Percentiles rank a stretch among this genome's conserved stretches.
phyloP scores from a whole-genome alignment of 2,797 vertebrate genomes.

The Stomatorhinus walkeri region DNA sequence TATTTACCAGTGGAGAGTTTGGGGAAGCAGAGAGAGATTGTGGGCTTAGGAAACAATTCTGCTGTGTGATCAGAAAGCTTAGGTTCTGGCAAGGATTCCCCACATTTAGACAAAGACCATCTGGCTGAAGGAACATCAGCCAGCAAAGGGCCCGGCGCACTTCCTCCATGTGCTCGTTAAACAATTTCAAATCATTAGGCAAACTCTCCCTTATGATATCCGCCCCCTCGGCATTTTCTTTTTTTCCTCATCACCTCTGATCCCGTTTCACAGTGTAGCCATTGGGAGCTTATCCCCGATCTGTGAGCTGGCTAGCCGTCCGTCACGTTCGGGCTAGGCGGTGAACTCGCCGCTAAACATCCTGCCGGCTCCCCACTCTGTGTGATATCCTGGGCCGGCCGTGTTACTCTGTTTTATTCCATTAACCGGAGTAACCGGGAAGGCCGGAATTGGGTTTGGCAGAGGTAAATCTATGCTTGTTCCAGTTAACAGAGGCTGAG shows the following conservation, averaged over 20 bases:
- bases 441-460: not conserved
- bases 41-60: constrained; percentile 25
- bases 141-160: constrained; percentile 44
- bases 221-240: not conserved
- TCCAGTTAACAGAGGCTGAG: not conserved
- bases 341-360: not conserved
- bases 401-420: not conserved
- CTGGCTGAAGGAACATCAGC: constrained; percentile 25
- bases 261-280: constrained; percentile 57
- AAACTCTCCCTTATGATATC: constrained; percentile 23
- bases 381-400: not conserved
- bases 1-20: constrained; percentile 15
- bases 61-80: constrained; percentile 28
- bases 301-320: constrained; percentile 48
- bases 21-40: constrained; percentile 15
- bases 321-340: not conserved
- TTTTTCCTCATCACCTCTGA: constrained; percentile 35
- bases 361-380: not conserved
- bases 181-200: constrained; percentile 25
- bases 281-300: constrained; percentile 56
- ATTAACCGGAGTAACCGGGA: not conserved
- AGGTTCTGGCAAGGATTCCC: constrained; percentile 26
- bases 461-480: not conserved
- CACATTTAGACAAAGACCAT: constrained; percentile 37
- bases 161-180: constrained; percentile 29